These are phyloP conservation scores for Reticulitermes speratus DNA, from an alignment of 1,140 invertebrate species.

Conservation along the genomic window DNA sequence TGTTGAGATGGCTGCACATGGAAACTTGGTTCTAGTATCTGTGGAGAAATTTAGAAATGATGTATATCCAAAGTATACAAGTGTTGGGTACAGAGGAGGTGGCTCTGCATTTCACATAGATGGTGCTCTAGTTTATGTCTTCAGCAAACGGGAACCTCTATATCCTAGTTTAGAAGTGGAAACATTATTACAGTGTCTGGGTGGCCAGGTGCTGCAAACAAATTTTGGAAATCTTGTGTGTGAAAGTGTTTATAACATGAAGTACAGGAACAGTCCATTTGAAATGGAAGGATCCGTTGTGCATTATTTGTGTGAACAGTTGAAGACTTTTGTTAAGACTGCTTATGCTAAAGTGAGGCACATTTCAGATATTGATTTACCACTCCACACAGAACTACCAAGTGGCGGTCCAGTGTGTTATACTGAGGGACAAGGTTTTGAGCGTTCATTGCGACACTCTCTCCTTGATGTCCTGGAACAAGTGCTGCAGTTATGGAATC, in stretches of 20 bases:
- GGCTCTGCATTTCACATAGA: conserved; percentile 56
- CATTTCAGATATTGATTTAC: background rate
- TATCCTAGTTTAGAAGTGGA: conserved; percentile 20
- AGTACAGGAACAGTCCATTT: background rate
- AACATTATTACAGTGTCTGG: background rate
- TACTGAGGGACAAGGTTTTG: background rate
- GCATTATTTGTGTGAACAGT: background rate
- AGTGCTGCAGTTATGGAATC: background rate
- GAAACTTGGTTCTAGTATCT: conserved; percentile 51
- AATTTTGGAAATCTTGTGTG: background rate
- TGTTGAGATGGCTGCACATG: conserved; percentile 57
- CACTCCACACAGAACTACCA: background rate
- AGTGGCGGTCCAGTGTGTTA: background rate
- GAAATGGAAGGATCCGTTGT: background rate
- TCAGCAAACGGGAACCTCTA: conserved; percentile 39
- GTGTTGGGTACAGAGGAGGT: conserved; percentile 56
- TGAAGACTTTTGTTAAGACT: background rate
- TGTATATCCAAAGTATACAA: conserved; percentile 46
- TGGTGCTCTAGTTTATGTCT: conserved; percentile 53
- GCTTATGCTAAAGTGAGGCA: background rate
- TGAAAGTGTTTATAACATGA: background rate
- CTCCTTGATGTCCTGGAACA: background rate
- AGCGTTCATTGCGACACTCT: background rate
- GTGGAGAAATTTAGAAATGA: conserved; percentile 49
- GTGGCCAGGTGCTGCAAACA: background rate